Percentiles rank a stretch among this genome's conserved stretches.
These are phyloP conservation scores for Papilio dardanus DNA, from an alignment of 1,140 invertebrate species.

Conservation along the genomic window DNA sequence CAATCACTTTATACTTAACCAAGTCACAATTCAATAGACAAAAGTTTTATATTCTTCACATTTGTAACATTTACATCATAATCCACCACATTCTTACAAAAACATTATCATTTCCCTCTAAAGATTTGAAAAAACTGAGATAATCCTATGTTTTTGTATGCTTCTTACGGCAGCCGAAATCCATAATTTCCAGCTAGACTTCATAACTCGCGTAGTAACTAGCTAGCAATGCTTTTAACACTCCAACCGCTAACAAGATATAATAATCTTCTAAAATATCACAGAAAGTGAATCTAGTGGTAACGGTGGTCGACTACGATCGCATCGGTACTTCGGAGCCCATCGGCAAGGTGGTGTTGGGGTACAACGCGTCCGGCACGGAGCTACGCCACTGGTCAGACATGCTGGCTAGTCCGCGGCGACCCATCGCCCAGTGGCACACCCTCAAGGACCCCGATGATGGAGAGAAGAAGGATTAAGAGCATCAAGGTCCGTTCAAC, in stretches of 20 bases:
- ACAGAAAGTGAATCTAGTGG: slow-evolving; percentile 99
- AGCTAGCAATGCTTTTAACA: background rate
- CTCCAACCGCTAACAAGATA: background rate
- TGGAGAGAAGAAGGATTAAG: slow-evolving; percentile 94
- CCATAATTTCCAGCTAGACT: background rate
- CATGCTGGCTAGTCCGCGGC: slow-evolving; percentile 98
- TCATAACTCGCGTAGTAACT: background rate
- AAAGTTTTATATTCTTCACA: background rate
- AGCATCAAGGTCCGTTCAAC: slow-evolving; percentile 32
- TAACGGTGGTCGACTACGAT: slow-evolving; percentile 99
- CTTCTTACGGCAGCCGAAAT: background rate
- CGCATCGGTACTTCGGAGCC: slow-evolving; percentile 99
- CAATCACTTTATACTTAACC: background rate
- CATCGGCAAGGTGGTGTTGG: slow-evolving; percentile 98
- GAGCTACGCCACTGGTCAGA: slow-evolving; percentile 99
- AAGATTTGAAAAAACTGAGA: background rate
- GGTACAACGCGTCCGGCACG: slow-evolving; percentile 98
- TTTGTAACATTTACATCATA: too few species aligned
- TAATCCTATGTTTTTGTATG: background rate
- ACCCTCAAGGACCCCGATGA: slow-evolving; percentile 98
- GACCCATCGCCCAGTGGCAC: slow-evolving; percentile 99
- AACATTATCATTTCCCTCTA: too few species aligned
- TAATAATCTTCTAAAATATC: slow-evolving; percentile 53
- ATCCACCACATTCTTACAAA: too few species aligned
- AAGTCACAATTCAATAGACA: background rate